Evolutionary conservation across 2,113 vertebrate species (phyloP), one percentile per base, ranked within the genome.

Genomic region (Aythya baeri): DNA sequence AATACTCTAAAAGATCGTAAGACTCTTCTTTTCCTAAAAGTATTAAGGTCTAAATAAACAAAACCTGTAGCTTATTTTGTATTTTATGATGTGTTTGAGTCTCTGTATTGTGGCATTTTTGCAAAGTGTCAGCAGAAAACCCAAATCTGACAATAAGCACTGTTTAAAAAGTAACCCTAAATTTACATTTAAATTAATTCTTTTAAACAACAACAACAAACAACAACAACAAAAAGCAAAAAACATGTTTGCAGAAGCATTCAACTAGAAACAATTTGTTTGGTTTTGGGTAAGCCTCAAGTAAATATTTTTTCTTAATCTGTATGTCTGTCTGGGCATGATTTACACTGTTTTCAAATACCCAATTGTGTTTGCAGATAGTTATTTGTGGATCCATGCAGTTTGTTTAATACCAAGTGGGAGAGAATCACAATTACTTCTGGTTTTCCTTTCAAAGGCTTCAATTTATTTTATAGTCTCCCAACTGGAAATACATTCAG

Each of bases 301-400:
- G 94, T 96, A 97, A 97, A 97, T 93, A 96, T 97, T 96, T 96
- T 96, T 89, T 31, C 94, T 97, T 97, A 97, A 97, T 97, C 88
- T 96, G 50, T 96, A 54, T 95, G 76, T 95, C 89, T 96, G 71
- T 95, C 88, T 97, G 72, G 85, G 90, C 72, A 96, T 97, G 95
- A 96, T 98, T 97, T 97, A 77, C 75, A 72, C 82, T 84, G 65
- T 94, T 97, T 96, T 96, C 77, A 95, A 95, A 95, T 85, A 95
- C 41, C 50, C 89, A 96, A 18, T 86, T 94, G 63, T 96, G 76
- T 95, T 96, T 97, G 72, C 57, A 95, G 84, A 94, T 62, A 92
- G 88, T 96, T 96, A 94, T 95, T 96, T 96, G 76, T 95, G 85
- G 91, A 96, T 94, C 76, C 74, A 95, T 65, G 83, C 55, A 87